A percentile compares a stretch with the other conserved stretches of the same genome.
Evolutionary conservation across 2,888 invertebrate species (phyloP).

Genomic region (Isotomurus palustris): DNA sequence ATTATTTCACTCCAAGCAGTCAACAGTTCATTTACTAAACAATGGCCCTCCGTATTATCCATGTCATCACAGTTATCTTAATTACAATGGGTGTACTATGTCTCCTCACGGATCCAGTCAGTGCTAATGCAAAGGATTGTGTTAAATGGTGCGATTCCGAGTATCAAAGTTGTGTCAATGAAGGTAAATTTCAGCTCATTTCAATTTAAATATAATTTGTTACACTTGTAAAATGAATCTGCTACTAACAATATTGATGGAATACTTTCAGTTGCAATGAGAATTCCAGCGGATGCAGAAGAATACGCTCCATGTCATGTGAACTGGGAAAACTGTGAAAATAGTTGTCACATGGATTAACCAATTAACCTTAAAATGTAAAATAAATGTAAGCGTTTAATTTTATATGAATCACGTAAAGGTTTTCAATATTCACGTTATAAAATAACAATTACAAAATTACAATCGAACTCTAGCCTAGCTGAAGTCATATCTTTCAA

Average conservation of each 20-base stretch:
- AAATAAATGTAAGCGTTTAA: too few species aligned
- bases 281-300: not conserved
- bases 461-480: too few species aligned
- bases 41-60: too few species aligned
- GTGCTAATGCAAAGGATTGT: conserved; percentile 3
- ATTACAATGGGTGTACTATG: too few species aligned
- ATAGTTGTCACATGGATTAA: conserved; percentile 8
- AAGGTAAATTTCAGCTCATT: too few species aligned
- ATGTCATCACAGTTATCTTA: too few species aligned
- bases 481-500: too few species aligned
- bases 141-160: conserved; percentile 12
- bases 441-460: too few species aligned
- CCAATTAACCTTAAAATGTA: not conserved
- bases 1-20: too few species aligned
- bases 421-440: too few species aligned
- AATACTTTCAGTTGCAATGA: conserved; percentile 7
- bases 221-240: not conserved
- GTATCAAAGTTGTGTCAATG: conserved; percentile 6
- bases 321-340: conserved; percentile 10
- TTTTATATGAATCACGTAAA: too few species aligned
- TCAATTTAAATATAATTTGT: not conserved
- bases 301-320: conserved; percentile 3
- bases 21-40: too few species aligned
- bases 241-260: not conserved
- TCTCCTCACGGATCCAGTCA: not conserved